A percentile compares a stretch with the other conserved stretches of the same genome.
Evolutionary conservation across 1,140 invertebrate genomes (phyloP).

Genomic region (Stegodyphus dumicola): DNA sequence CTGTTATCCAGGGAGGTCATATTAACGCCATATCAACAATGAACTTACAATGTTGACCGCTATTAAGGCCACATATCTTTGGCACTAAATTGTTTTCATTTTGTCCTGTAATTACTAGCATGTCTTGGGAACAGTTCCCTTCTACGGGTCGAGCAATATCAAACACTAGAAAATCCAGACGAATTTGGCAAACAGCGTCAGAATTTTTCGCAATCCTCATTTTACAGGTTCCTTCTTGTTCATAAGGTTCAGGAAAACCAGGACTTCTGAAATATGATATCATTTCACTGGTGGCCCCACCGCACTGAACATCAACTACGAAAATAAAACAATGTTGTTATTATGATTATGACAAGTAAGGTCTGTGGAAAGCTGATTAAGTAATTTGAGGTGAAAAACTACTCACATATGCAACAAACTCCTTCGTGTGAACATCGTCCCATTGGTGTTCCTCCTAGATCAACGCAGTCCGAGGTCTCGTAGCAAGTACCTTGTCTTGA

Average conservation of each 20-base stretch:
- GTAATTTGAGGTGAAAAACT: background rate
- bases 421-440: slow-evolving; percentile 59
- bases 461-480: slow-evolving; percentile 62
- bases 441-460: slow-evolving; percentile 64
- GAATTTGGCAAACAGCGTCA: slow-evolving; percentile 77
- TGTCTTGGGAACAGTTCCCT: slow-evolving; percentile 79
- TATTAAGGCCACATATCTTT: slow-evolving; percentile 82
- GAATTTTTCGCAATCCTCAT: slow-evolving; percentile 59
- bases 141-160: slow-evolving; percentile 72
- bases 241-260: slow-evolving; percentile 56
- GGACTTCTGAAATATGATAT: slow-evolving; percentile 63
- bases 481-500: slow-evolving; percentile 63
- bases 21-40: background rate
- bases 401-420: slow-evolving; percentile 65
- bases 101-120: slow-evolving; percentile 77
- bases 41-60: slow-evolving; percentile 83
- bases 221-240: slow-evolving; percentile 61
- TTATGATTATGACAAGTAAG: too few species aligned
- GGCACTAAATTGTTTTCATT: slow-evolving; percentile 77
- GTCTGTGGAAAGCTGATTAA: too few species aligned
- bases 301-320: slow-evolving; percentile 62
- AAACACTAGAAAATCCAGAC: slow-evolving; percentile 81
- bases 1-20: too few species aligned
- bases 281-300: slow-evolving; percentile 45
- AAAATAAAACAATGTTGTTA: background rate